Percentiles rank a stretch among this genome's conserved stretches.
Conservation (phyloP, 2,113 vertebrate species). For the Apodemus speciosus region DNA sequence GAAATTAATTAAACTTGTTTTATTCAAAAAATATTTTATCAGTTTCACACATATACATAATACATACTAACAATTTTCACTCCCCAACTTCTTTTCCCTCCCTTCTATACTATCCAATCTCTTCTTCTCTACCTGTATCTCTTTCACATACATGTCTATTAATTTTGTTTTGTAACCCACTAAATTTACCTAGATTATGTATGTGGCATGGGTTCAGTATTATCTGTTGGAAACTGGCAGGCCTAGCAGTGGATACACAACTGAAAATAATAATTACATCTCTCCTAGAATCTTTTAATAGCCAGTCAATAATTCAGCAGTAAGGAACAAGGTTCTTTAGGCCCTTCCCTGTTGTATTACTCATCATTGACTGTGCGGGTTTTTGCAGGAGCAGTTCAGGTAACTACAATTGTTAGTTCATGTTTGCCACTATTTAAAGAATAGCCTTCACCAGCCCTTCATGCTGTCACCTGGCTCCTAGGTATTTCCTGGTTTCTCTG, state of each 20-base stretch:
- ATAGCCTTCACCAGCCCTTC: neutral
- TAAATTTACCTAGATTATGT: too few relatives aligned
- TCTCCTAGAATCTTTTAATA: neutral
- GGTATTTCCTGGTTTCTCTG: too few relatives aligned
- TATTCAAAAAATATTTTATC: neutral
- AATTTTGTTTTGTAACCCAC: too few relatives aligned
- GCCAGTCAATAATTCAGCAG: neutral
- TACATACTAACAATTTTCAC: too few relatives aligned
- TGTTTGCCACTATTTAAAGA: neutral
- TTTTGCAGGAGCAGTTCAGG: neutral
- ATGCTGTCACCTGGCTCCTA: neutral
- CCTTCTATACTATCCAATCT: neutral
- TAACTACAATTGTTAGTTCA: neutral
- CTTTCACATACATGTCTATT: neutral
- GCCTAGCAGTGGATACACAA: neutral
- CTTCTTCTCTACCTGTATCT: neutral
- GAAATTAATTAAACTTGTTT: constrained; percentile 12
- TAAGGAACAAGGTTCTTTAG: neutral
- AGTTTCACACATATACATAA: neutral
- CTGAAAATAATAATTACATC: neutral
- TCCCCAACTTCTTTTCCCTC: neutral
- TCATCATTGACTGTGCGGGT: neutral
- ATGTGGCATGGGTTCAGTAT: neutral
- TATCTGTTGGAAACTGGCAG: neutral
- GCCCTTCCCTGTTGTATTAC: neutral